phyloP scores from a whole-genome alignment of 2,113 vertebrate genomes.

The Anhinga rufa region DNA sequence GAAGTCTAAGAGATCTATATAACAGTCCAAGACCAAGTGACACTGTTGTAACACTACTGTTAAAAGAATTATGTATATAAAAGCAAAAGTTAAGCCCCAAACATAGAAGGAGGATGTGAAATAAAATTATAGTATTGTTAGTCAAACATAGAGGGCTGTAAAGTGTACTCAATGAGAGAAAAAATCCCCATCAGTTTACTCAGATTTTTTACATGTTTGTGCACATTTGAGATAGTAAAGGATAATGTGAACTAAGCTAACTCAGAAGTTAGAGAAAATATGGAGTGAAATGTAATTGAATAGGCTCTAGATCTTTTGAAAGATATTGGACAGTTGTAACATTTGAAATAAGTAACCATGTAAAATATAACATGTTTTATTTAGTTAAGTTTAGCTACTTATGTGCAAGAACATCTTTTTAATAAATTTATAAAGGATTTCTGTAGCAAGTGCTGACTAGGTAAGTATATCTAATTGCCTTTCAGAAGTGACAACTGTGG shows the following conservation, averaged over 20 bases:
- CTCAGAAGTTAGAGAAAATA: neutral
- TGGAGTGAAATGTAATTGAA: neutral
- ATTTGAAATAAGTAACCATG: neutral
- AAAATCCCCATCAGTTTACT: rapidly evolving
- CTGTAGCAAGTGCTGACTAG: neutral
- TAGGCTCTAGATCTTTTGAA: neutral
- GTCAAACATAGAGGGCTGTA: neutral
- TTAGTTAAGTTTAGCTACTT: neutral
- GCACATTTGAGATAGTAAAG: neutral
- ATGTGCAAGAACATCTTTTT: neutral
- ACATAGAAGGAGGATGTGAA: neutral
- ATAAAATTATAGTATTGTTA: neutral
- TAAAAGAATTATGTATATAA: neutral
- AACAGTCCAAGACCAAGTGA: neutral
- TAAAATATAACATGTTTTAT: neutral
- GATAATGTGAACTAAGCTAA: neutral
- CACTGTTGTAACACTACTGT: neutral
- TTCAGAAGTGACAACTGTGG: neutral
- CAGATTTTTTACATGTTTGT: neutral
- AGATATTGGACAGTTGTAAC: neutral
- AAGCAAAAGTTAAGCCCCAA: neutral
- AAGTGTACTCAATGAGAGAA: neutral
- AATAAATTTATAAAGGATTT: neutral
- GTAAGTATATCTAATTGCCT: neutral
- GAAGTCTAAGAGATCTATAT: neutral